Evolutionary conservation across 2,888 invertebrate species (phyloP).

Genomic region (Conchocele bisecta): DNA sequence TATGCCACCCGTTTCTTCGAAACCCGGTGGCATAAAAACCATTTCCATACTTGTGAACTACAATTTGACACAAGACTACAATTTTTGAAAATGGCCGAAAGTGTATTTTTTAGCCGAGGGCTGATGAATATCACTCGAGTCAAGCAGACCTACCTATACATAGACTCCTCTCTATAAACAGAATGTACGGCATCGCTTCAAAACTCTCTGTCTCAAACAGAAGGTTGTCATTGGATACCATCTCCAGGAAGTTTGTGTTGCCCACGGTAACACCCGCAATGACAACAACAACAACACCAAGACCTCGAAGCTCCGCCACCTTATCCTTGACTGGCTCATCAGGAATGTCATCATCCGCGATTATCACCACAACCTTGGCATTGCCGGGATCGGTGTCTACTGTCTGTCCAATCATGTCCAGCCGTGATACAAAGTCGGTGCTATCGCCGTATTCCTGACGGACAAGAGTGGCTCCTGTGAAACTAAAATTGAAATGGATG

Average conservation of each 20-base stretch:
- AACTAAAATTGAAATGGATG: too few relatives aligned
- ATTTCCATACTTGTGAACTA: too few relatives aligned
- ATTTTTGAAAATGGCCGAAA: too few relatives aligned
- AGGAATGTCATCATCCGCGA: not conserved
- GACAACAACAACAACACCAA: constrained; percentile 19
- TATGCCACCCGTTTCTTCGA: too few relatives aligned
- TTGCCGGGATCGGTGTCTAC: not conserved
- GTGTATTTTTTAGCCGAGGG: too few relatives aligned
- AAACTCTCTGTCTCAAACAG: constrained; percentile 14
- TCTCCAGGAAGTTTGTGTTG: constrained; percentile 7
- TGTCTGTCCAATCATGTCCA: not conserved
- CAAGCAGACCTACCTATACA: constrained; percentile 22
- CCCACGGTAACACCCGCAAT: constrained; percentile 5
- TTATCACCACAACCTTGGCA: constrained; percentile 19
- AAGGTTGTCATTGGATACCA: constrained; percentile 1
- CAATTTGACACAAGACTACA: too few relatives aligned
- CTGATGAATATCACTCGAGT: too few relatives aligned
- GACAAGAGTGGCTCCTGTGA: too few relatives aligned
- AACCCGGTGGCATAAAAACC: too few relatives aligned
- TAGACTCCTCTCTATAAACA: constrained; percentile 25
- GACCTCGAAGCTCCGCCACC: not conserved
- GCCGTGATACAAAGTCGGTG: not conserved
- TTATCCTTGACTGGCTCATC: not conserved
- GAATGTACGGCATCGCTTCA: not conserved
- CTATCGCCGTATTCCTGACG: too few relatives aligned